Percentiles rank a stretch among this genome's conserved stretches.
Conservation (phyloP, 1,140 invertebrate genomes). For the Yoshiicerus persimilis region DNA sequence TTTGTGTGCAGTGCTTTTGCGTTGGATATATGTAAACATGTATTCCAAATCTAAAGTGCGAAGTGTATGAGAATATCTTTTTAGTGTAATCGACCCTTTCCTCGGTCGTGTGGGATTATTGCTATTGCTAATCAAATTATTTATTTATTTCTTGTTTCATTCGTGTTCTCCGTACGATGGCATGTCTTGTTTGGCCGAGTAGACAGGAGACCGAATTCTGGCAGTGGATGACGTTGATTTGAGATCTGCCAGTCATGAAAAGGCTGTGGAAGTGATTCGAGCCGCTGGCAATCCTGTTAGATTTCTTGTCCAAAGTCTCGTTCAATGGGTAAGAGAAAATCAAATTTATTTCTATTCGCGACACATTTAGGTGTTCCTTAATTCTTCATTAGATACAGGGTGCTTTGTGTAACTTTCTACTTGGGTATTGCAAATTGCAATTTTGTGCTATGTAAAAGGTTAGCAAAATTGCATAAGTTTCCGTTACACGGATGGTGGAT, state of each 20-base stretch:
- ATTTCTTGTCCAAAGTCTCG: conserved; percentile 89
- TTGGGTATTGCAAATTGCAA: background rate
- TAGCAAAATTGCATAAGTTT: background rate
- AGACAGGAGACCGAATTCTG: conserved; percentile 85
- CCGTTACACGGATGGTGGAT: background rate
- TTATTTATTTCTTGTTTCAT: background rate
- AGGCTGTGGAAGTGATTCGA: conserved; percentile 93
- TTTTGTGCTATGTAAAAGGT: background rate
- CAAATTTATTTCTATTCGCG: conserved; percentile 8
- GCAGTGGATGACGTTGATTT: conserved; percentile 93
- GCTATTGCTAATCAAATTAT: conserved; percentile 8
- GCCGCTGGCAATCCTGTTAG: conserved; percentile 84
- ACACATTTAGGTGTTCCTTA: background rate
- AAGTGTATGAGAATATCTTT: background rate
- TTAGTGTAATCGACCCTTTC: background rate
- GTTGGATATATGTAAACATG: no score
- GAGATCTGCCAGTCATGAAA: conserved; percentile 84
- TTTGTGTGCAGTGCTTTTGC: no score
- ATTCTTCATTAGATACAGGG: background rate
- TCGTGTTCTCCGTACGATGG: background rate
- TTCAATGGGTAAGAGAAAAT: conserved; percentile 69
- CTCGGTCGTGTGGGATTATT: background rate
- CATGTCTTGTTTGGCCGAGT: conserved; percentile 43
- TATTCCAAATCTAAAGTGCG: no score
- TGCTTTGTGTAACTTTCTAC: background rate